These are phyloP conservation scores for Trachelus tabidus DNA, from an alignment of 2,888 invertebrate species.

Conservation along the genomic window DNA sequence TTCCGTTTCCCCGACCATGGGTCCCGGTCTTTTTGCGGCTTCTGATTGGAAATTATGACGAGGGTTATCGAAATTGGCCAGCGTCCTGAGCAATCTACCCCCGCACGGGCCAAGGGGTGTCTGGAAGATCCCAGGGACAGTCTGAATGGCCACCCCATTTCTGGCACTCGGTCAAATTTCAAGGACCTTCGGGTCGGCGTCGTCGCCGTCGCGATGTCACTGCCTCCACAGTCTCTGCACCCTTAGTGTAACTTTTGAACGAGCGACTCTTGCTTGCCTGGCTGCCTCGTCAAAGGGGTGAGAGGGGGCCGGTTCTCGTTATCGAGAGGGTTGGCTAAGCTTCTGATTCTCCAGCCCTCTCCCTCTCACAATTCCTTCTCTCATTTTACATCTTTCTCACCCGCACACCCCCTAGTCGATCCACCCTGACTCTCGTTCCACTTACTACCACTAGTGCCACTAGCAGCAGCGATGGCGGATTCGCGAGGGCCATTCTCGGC, in stretches of 20 bases:
- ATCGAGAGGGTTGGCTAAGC: neutral
- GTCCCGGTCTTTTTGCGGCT: conserved; percentile 44
- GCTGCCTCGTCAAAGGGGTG: neutral
- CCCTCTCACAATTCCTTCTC: neutral
- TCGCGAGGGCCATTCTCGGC: conserved; percentile 43
- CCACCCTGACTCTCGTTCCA: neutral
- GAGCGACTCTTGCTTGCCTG: neutral
- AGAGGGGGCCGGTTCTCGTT: neutral
- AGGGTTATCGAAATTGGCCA: conserved; percentile 40
- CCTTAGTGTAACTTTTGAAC: neutral
- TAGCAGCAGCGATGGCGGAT: conserved; percentile 32
- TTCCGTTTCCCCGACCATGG: conserved; percentile 4
- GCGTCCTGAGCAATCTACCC: neutral
- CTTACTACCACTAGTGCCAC: neutral
- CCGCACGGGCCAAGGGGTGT: neutral
- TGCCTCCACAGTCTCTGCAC: neutral
- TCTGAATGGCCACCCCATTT: neutral
- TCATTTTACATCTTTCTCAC: conserved; percentile 2
- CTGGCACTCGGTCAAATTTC: neutral
- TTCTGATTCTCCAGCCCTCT: neutral
- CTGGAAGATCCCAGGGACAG: neutral
- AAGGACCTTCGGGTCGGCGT: neutral
- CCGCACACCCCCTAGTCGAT: neutral
- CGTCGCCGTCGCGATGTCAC: neutral
- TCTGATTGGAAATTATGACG: conserved; percentile 60